Base-by-base conservation (phyloP, 2,113 vertebrate species). In the Indicator maculatus region DNA sequence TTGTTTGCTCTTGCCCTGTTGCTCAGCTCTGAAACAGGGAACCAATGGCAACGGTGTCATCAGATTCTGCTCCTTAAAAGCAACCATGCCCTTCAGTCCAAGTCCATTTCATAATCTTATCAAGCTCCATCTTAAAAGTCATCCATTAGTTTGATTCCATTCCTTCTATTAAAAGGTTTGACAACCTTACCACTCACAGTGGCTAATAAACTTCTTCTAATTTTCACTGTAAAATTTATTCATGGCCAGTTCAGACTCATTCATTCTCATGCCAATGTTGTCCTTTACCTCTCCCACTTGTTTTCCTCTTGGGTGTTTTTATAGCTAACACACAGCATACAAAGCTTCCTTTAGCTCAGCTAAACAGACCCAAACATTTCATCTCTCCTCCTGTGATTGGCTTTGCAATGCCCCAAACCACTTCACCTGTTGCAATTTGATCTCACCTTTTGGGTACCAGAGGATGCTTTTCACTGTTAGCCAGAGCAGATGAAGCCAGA, bases 231-330 rank as follows among this genome's bases (percentile, higher is more conserved):
- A 6, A 6, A 92, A 92, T 75, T 64, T 81, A 92, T 75, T 95
- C 81, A 12, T 4, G 33, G 61, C 26, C 70, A 78, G 69, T 47
- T 52, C 44, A 69, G 56, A 30, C 67, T 86, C 80, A 44, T 84
- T 82, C 83, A 88, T 90, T 88, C 80, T 95, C 53, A 33, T 84
- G 90, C 76, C 73, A 86, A 31, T 55, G 66, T 30, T 52, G 76
- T 19, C 58, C 44, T 82, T 88, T 67, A 58, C 73, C 86, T 83
- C 28, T 38, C 69, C 24, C 24, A n/a, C 56, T 83, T 47, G 19
- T 71, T 88, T 85, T 80, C 69, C 93, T 86, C 95, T 31, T 56
- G 83, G 31, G 83, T 80, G 71, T 91, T 91, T 90, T 81, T 77
- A 66, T 9, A 71, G 41, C 56, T 74, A 64, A 52, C 33, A 52